A percentile compares a stretch with the other conserved stretches of the same genome.
Evolutionary conservation across 2,113 vertebrate genomes (phyloP).

Genomic region (Calyptomena viridis): DNA sequence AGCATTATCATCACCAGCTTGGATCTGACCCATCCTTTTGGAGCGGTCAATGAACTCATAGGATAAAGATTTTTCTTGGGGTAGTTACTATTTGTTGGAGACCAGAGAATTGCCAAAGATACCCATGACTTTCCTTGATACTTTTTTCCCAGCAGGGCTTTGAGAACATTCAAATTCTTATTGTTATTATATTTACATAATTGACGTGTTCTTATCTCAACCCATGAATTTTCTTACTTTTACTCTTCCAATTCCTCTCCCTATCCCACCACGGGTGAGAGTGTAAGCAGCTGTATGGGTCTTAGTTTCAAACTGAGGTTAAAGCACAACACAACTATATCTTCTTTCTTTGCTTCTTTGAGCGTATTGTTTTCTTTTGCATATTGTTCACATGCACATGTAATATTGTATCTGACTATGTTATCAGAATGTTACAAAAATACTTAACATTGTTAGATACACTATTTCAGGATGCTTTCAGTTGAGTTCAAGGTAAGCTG

Average conservation of each 20-base stretch:
- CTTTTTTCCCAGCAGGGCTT: not conserved
- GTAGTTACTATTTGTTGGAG: not conserved
- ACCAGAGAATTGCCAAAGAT: not conserved
- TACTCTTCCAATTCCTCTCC: not conserved
- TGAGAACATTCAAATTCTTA: not conserved
- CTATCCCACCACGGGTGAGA: not conserved
- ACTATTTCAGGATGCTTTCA: not conserved
- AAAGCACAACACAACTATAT: not conserved
- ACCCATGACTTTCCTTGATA: not conserved
- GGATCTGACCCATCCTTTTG: not conserved
- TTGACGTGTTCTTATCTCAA: not conserved
- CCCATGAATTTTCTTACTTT: not conserved
- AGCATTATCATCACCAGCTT: not conserved
- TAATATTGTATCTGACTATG: not conserved
- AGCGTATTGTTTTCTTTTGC: not conserved
- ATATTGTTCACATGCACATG: not conserved
- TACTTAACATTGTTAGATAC: not conserved
- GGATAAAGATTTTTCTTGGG: not conserved
- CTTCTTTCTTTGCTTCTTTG: not conserved
- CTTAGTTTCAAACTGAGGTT: not conserved
- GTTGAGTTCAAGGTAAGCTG: not conserved
- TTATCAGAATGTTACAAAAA: not conserved
- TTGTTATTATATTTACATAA: not conserved
- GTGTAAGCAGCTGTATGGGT: rapidly evolving
- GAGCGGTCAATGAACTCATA: not conserved